These are phyloP conservation scores for Palloptera scutellata DNA, from an alignment of 2,888 invertebrate genomes.

Conservation along the genomic window DNA sequence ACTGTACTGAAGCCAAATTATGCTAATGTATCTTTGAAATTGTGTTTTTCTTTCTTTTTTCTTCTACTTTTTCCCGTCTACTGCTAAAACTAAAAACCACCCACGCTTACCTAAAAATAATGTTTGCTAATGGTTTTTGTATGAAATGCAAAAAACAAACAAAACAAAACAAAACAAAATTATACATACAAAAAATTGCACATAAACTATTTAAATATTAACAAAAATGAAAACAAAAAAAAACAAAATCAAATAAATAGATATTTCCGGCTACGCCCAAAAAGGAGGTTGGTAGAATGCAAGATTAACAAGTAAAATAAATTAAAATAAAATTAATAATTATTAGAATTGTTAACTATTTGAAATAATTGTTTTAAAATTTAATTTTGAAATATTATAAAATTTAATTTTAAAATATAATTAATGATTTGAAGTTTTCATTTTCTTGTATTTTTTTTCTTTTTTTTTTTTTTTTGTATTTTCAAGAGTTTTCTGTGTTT, in stretches of 20 bases:
- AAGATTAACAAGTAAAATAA: background rate
- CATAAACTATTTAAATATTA: background rate
- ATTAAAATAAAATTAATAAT: conserved; percentile 21
- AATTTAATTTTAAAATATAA: conserved; percentile 10
- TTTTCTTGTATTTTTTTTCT: conserved; percentile 11
- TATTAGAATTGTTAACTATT: conserved; percentile 19
- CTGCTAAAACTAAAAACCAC: background rate
- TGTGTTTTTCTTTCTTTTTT: background rate
- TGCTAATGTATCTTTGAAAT: too few species aligned
- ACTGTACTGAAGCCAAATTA: too few species aligned
- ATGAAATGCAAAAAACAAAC: conserved; percentile 7
- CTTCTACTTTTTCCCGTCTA: background rate
- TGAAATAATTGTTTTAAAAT: conserved; percentile 12
- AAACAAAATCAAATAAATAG: conserved; percentile 48
- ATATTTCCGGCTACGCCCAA: conserved; percentile 65
- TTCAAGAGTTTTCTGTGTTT: conserved; percentile 5
- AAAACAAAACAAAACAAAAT: conserved; percentile 23
- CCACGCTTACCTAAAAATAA: background rate
- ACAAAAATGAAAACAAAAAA: conserved; percentile 25
- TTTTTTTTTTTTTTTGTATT: conserved; percentile 19
- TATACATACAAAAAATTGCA: background rate
- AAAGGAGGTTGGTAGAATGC: conserved; percentile 61
- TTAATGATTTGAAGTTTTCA: conserved; percentile 19
- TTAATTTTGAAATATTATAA: conserved; percentile 12
- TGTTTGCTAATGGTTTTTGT: background rate